Percentiles rank a stretch among this genome's conserved stretches.
Evolutionary conservation across 1,140 invertebrate species (phyloP).

Genomic region (Drosophila pandora): DNA sequence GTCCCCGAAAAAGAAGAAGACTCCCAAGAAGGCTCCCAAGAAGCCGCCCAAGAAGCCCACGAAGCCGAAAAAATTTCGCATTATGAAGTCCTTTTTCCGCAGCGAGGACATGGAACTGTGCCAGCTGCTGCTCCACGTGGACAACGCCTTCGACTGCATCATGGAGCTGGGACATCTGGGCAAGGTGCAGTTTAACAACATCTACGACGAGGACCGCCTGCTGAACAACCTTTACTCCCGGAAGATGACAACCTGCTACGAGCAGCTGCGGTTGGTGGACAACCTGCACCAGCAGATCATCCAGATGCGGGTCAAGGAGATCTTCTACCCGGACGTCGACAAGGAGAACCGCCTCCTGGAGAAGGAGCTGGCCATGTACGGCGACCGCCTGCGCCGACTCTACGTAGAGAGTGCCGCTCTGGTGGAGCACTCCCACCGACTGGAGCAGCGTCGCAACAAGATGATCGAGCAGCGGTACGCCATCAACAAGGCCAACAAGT

Average conservation of each 20-base stretch:
- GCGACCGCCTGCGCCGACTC: constrained; percentile 89
- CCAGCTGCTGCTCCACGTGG: constrained; percentile 64
- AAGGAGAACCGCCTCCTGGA: constrained; percentile 94
- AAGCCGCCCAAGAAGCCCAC: neutral
- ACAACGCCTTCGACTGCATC: constrained; percentile 73
- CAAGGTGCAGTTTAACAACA: constrained; percentile 67
- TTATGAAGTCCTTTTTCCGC: constrained; percentile 63
- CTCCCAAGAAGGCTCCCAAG: neutral
- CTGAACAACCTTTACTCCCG: constrained; percentile 97
- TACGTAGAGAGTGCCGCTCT: constrained; percentile 93
- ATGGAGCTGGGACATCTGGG: constrained; percentile 64
- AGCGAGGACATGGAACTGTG: constrained; percentile 75
- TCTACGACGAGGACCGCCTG: constrained; percentile 94
- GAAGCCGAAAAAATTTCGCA: constrained; percentile 4
- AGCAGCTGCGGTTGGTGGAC: constrained; percentile 95
- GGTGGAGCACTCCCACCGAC: constrained; percentile 97
- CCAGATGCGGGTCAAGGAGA: constrained; percentile 96
- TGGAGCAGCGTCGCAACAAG: constrained; percentile 86
- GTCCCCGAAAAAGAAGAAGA: too few relatives aligned
- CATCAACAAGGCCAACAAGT: constrained; percentile 37
- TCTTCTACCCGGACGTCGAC: constrained; percentile 90
- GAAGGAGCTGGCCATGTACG: constrained; percentile 97
- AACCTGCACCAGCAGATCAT: constrained; percentile 98
- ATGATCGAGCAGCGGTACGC: constrained; percentile 57
- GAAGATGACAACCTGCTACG: constrained; percentile 94